phyloP scores from a whole-genome alignment of 2,797 vertebrate genomes.

The Mus spretus region DNA sequence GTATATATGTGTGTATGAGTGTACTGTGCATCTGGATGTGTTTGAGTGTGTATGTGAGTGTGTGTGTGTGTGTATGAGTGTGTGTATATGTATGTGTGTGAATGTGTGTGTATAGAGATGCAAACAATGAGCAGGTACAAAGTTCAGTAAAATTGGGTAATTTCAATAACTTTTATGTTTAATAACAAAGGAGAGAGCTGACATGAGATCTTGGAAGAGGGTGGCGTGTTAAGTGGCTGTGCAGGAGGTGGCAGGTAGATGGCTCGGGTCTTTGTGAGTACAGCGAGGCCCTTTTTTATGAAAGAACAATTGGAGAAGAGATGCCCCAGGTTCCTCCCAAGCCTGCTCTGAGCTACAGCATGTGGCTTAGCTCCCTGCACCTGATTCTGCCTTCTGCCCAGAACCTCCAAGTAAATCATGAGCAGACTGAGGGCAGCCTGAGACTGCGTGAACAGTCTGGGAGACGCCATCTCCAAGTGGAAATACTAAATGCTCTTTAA shows the following conservation, averaged over 20 bases:
- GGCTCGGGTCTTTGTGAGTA: not conserved
- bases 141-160: not conserved
- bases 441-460: not conserved
- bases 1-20: not conserved
- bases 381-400: not conserved
- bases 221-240: fast-evolving
- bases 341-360: not conserved
- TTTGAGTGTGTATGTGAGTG: not conserved
- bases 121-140: not conserved
- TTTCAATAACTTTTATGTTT: not conserved
- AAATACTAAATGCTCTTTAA: slow-evolving; percentile 13
- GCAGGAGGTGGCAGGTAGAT: not conserved
- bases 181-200: not conserved
- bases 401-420: not conserved
- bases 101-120: not conserved
- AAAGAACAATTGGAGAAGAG: not conserved
- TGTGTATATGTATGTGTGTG: not conserved
- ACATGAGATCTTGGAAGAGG: fast-evolving
- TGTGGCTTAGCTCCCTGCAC: not conserved
- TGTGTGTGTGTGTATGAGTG: not conserved
- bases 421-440: not conserved
- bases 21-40: not conserved
- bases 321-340: not conserved
- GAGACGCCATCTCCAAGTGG: not conserved
- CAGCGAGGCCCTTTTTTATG: not conserved